Conservation (phyloP, 2,888 invertebrate species). For the Nephrotoma flavescens region DNA sequence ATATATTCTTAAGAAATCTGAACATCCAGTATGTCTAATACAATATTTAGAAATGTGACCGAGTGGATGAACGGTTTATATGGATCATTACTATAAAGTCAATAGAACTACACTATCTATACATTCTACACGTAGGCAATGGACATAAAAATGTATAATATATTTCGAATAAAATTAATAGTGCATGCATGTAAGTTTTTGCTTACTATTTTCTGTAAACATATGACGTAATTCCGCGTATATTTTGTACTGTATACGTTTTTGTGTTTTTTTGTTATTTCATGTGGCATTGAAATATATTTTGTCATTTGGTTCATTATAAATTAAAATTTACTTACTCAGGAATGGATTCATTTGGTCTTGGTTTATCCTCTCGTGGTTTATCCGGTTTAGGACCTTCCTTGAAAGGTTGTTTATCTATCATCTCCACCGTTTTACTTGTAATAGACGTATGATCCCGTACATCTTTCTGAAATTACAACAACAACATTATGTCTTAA, state of each 20-base stretch:
- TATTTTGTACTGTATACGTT: not conserved
- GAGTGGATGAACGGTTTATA: not conserved
- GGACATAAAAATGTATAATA: not conserved
- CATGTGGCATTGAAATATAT: not conserved
- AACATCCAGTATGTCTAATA: not conserved
- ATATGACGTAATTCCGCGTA: not conserved
- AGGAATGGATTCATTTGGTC: constrained; percentile 1
- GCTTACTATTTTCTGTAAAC: not conserved
- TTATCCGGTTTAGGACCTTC: constrained; percentile 12
- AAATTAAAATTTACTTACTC: not conserved
- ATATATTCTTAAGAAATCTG: not conserved
- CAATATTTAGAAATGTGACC: not conserved
- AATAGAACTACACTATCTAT: not conserved
- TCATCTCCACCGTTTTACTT: not conserved
- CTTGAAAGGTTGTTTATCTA: not conserved
- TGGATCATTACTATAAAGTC: not conserved
- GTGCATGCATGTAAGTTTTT: not conserved
- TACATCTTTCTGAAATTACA: not conserved
- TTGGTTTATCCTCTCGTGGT: constrained; percentile 21
- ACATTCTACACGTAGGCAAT: not conserved
- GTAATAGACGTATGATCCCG: not conserved
- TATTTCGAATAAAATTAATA: not conserved
- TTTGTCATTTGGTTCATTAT: not conserved
- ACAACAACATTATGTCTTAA: not conserved
- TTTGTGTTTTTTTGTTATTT: not conserved